Evolutionary conservation across 2,113 vertebrate species (phyloP).

Genomic region (Otolemur garnettii): DNA sequence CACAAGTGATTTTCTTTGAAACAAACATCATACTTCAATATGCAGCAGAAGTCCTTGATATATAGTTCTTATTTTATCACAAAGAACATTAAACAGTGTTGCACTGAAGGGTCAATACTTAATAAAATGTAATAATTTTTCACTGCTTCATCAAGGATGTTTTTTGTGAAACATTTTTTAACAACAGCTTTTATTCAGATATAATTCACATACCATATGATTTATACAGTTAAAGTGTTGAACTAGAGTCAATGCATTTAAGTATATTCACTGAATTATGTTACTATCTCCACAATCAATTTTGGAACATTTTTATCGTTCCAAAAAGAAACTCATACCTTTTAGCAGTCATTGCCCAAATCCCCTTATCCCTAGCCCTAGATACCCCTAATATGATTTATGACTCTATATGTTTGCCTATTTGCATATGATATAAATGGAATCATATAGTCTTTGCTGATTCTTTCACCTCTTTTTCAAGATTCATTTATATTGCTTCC

Average conservation of each 20-base stretch:
- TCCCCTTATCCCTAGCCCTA: not conserved
- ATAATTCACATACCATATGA: too few species aligned
- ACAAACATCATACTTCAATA: not conserved
- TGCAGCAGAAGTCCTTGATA: not conserved
- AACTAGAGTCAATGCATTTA: too few species aligned
- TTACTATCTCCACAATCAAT: not conserved
- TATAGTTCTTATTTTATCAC: not conserved
- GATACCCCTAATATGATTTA: not conserved
- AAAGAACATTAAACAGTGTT: not conserved
- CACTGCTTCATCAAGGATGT: not conserved
- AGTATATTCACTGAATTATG: too few species aligned
- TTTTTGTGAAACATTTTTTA: not conserved
- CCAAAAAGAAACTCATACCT: not conserved
- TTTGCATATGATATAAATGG: not conserved
- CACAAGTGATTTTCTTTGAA: not conserved
- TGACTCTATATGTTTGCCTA: not conserved
- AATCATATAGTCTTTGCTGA: not conserved
- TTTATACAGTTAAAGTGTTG: too few species aligned
- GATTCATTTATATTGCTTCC: not conserved
- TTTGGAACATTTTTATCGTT: not conserved
- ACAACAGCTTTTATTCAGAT: too few species aligned
- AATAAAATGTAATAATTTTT: not conserved
- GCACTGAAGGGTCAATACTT: not conserved
- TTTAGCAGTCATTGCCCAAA: not conserved
- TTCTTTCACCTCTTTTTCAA: not conserved